Conservation (phyloP, 1,140 invertebrate species). For the Heliconius hewitsoni region DNA sequence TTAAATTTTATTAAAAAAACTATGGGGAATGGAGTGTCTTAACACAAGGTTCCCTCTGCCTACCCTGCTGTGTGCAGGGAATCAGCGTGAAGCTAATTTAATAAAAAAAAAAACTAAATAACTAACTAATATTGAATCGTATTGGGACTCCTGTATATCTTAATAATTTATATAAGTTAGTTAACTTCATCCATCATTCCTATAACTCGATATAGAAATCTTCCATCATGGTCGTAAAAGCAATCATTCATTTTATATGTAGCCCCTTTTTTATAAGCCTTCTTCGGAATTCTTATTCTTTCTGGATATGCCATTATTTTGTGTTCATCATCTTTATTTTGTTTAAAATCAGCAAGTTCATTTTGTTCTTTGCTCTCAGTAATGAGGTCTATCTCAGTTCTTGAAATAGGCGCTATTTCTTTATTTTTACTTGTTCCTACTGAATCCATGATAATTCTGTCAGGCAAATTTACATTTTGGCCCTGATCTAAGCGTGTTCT, state of each 20-base stretch:
- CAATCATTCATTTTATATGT: slow-evolving; percentile 88
- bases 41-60: no score
- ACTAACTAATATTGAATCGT: background rate
- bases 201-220: slow-evolving; percentile 88
- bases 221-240: slow-evolving; percentile 89
- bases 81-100: no score
- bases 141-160: background rate
- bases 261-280: slow-evolving; percentile 82
- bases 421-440: slow-evolving; percentile 44
- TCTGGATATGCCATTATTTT: slow-evolving; percentile 76
- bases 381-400: slow-evolving; percentile 57
- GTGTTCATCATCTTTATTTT: slow-evolving; percentile 45
- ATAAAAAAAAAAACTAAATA: no score
- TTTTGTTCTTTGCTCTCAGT: slow-evolving; percentile 51
- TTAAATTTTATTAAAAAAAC: background rate
- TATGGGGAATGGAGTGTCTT: no score
- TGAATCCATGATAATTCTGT: slow-evolving; percentile 62
- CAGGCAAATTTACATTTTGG: slow-evolving; percentile 58
- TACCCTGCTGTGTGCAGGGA: no score
- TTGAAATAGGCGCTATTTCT: background rate
- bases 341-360: slow-evolving; percentile 52
- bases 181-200: slow-evolving; percentile 76
- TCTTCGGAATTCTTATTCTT: slow-evolving; percentile 85
- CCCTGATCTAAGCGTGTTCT: slow-evolving; percentile 63
- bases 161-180: background rate